Conservation (phyloP, 2,113 vertebrate genomes). For the Orcinus orca region DNA sequence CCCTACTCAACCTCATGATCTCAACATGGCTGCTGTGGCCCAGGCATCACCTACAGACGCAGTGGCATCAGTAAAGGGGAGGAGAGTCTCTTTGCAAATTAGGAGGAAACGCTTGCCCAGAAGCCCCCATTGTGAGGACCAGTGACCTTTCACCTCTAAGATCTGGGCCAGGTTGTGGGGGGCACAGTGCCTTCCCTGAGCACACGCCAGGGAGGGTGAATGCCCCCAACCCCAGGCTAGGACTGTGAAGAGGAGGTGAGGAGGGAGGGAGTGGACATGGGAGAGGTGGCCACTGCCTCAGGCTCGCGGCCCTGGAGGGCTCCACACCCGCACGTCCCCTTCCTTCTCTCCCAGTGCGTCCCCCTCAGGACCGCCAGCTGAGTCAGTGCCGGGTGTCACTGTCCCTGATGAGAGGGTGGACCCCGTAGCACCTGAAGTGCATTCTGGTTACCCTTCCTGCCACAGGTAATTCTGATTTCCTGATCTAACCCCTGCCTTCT, state of each 20-base stretch:
- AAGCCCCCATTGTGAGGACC: neutral
- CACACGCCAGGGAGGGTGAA: neutral
- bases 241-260: neutral
- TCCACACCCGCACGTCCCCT: neutral
- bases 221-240: neutral
- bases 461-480: too few species aligned
- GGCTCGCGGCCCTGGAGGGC: too few species aligned
- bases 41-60: too few species aligned
- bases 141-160: neutral
- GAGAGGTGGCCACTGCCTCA: too few species aligned
- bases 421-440: fast-evolving
- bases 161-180: too few species aligned
- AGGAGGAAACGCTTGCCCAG: too few species aligned
- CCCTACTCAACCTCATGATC: neutral
- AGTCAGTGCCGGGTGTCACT: neutral
- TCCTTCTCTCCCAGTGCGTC: fast-evolving
- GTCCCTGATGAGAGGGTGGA: too few species aligned
- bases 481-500: fast-evolving
- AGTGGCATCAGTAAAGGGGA: neutral
- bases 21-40: neutral
- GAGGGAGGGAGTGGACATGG: fast-evolving
- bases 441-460: too few species aligned
- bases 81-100: neutral
- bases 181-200: neutral
- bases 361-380: neutral